A percentile compares a stretch with the other conserved stretches of the same genome.
These are phyloP conservation scores for Dryobota labecula DNA, from an alignment of 2,888 invertebrate species.

Conservation along the genomic window DNA sequence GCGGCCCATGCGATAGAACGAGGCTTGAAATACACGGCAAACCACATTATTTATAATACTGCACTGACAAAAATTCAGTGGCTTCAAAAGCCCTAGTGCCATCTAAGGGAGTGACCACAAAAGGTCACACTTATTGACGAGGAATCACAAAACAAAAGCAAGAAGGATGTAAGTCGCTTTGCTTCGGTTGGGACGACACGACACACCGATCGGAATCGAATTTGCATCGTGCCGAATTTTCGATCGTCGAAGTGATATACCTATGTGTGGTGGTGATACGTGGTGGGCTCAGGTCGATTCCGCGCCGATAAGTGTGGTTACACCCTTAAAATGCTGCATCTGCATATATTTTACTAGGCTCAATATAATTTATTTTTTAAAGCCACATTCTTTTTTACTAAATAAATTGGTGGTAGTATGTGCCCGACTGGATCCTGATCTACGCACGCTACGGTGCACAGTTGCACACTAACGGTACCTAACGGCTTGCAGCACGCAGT, in stretches of 20 bases:
- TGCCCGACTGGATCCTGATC: background rate
- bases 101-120: no score
- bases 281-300: background rate
- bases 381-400: background rate
- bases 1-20: background rate
- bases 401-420: background rate
- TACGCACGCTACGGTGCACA: background rate
- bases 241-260: background rate
- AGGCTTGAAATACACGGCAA: constrained; percentile 5
- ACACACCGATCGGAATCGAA: background rate
- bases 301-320: background rate
- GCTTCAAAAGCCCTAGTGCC: background rate
- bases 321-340: background rate
- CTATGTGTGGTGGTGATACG: background rate
- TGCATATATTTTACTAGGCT: background rate
- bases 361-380: background rate
- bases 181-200: background rate
- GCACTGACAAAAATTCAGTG: constrained; percentile 1
- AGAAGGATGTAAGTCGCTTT: background rate
- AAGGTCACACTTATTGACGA: background rate
- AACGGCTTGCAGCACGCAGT: no score
- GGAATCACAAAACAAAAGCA: background rate
- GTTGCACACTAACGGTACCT: background rate
- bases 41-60: background rate
- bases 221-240: background rate